Percentiles rank a stretch among this genome's conserved stretches.
Evolutionary conservation across 2,797 vertebrate genomes (phyloP).

Genomic region (Diplodus puntazzo): DNA sequence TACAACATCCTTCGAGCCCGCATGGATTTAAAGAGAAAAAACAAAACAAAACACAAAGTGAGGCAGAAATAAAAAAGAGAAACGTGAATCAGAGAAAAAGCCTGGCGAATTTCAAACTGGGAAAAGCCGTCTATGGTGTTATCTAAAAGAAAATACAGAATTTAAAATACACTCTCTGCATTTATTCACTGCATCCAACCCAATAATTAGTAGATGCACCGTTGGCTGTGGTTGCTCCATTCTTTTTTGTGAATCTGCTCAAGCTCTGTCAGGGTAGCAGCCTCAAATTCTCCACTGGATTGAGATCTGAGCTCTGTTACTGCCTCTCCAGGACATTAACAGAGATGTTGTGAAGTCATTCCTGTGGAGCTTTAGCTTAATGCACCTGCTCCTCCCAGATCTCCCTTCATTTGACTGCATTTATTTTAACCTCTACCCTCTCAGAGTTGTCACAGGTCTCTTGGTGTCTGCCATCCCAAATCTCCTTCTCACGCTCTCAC

Average conservation of each 20-base stretch:
- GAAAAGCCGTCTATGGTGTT: too few relatives aligned
- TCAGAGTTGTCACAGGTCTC: too few relatives aligned
- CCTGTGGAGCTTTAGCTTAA: background rate
- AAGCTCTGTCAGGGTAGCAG: background rate
- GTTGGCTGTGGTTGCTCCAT: background rate
- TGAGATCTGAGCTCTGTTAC: too few relatives aligned
- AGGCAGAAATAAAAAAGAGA: too few relatives aligned
- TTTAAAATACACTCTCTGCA: background rate
- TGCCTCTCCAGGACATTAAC: too few relatives aligned
- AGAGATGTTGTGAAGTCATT: background rate
- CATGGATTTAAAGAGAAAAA: constrained; percentile 44
- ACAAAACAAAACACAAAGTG: background rate
- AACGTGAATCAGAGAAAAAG: too few relatives aligned
- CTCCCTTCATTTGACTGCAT: background rate
- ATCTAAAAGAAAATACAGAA: background rate
- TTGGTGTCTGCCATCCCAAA: background rate
- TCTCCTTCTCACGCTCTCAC: background rate
- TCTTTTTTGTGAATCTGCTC: too few relatives aligned
- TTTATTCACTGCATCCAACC: background rate
- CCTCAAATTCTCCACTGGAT: too few relatives aligned
- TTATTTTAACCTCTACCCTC: background rate
- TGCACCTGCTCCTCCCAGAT: background rate
- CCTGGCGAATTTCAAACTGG: too few relatives aligned
- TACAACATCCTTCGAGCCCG: constrained; percentile 22
- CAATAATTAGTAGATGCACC: background rate